phyloP scores from a whole-genome alignment of 2,113 vertebrate species.

The Onychostruthus taczanowskii region DNA sequence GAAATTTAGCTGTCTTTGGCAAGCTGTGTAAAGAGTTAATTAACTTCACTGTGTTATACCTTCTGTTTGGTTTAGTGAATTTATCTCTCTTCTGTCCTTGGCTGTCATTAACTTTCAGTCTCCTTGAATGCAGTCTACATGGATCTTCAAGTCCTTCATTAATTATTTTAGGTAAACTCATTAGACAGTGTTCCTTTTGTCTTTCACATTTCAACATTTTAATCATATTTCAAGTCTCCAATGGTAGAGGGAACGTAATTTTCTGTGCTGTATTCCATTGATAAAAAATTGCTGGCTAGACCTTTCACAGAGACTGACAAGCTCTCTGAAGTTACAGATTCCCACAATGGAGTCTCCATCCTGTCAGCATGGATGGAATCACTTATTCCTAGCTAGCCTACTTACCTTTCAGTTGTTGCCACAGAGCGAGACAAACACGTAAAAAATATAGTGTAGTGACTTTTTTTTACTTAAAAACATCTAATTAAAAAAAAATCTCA shows the following conservation, averaged over 20 bases:
- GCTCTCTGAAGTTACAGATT: neutral
- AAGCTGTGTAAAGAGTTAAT: conserved; percentile 37
- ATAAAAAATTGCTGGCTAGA: neutral
- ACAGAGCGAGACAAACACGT: neutral
- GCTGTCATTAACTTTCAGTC: conserved; percentile 24
- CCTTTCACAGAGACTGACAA: neutral
- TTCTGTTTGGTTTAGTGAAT: conserved; percentile 27
- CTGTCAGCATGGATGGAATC: neutral
- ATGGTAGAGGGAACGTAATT: neutral
- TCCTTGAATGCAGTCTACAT: neutral
- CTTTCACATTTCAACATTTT: neutral
- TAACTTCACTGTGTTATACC: neutral
- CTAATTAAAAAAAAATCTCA: neutral
- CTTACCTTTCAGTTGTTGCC: neutral
- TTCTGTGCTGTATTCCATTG: neutral
- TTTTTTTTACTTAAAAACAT: neutral
- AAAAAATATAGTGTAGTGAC: neutral
- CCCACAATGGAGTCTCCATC: neutral
- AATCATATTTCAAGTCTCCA: neutral
- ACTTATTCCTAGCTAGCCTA: neutral
- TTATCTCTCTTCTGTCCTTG: neutral
- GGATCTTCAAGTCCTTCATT: neutral
- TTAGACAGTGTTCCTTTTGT: neutral
- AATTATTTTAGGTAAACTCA: conserved; percentile 34
- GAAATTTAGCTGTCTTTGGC: conserved; percentile 9